Conservation (phyloP, 2,888 invertebrate genomes). For the Scrobipalpa costella region DNA sequence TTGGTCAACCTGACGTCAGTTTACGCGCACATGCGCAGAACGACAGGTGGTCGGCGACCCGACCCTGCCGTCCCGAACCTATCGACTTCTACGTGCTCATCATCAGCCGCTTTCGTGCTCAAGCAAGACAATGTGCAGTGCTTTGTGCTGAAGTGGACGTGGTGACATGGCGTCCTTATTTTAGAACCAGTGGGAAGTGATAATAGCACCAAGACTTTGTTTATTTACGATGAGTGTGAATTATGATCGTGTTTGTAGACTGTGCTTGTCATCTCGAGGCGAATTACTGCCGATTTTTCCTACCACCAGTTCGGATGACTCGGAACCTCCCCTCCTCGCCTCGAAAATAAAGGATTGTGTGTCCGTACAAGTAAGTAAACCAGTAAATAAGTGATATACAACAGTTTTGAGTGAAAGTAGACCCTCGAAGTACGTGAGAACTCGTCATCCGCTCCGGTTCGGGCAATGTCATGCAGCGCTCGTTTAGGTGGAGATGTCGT, state of each 20-base stretch:
- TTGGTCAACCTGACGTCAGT: constrained; percentile 68
- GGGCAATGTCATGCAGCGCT: constrained; percentile 76
- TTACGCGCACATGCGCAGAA: constrained; percentile 82
- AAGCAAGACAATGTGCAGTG: constrained; percentile 78
- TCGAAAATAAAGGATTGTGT: constrained; percentile 84
- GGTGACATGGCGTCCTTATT: constrained; percentile 80
- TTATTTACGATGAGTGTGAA: constrained; percentile 80
- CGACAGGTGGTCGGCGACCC: constrained; percentile 81
- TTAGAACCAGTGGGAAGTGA: constrained; percentile 64
- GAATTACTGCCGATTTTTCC: constrained; percentile 83
- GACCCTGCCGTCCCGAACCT: constrained; percentile 78
- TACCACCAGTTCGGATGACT: constrained; percentile 78
- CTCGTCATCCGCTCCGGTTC: constrained; percentile 79
- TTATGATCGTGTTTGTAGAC: constrained; percentile 82
- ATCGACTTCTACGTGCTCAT: constrained; percentile 82
- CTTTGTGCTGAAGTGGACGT: constrained; percentile 78
- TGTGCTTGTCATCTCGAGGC: constrained; percentile 83
- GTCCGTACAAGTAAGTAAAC: constrained; percentile 83
- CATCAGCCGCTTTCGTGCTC: constrained; percentile 81
- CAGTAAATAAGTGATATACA: constrained; percentile 58
- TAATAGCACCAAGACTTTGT: constrained; percentile 60
- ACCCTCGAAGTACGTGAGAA: constrained; percentile 75
- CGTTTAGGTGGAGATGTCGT: constrained; percentile 81
- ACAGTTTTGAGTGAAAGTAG: constrained; percentile 78
- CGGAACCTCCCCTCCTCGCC: constrained; percentile 79